These are phyloP conservation scores for Danio rerio DNA, from an alignment of 2,113 vertebrate genomes.

Conservation along the genomic window DNA sequence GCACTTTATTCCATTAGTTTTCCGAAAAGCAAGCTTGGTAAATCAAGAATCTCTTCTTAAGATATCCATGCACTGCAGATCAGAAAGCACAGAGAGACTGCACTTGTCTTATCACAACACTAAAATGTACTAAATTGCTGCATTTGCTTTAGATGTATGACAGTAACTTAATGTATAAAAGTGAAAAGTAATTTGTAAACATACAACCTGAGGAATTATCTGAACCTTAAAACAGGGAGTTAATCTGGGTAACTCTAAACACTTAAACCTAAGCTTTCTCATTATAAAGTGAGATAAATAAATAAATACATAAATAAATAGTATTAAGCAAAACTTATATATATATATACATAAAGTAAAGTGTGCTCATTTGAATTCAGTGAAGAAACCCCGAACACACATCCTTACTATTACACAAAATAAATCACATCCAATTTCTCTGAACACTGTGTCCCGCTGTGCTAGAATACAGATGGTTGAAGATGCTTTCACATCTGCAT, in stretches of 20 bases:
- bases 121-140: neutral
- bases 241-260: neutral
- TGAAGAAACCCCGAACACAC: neutral
- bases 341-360: neutral
- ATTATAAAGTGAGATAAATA: neutral
- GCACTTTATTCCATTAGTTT: neutral
- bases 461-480: neutral
- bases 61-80: neutral
- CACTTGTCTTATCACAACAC: constrained; percentile 1
- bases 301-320: neutral
- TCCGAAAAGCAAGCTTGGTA: neutral
- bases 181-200: neutral
- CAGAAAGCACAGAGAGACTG: neutral
- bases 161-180: neutral
- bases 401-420: neutral
- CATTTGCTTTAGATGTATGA: neutral
- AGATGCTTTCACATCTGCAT: neutral
- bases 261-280: neutral
- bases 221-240: neutral
- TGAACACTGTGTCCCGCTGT: no score
- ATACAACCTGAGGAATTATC: neutral
- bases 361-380: neutral
- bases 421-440: neutral
- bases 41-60: neutral
- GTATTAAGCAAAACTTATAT: neutral